Base-by-base conservation (phyloP, 2,888 invertebrate species). In the Rhingia campestris region DNA sequence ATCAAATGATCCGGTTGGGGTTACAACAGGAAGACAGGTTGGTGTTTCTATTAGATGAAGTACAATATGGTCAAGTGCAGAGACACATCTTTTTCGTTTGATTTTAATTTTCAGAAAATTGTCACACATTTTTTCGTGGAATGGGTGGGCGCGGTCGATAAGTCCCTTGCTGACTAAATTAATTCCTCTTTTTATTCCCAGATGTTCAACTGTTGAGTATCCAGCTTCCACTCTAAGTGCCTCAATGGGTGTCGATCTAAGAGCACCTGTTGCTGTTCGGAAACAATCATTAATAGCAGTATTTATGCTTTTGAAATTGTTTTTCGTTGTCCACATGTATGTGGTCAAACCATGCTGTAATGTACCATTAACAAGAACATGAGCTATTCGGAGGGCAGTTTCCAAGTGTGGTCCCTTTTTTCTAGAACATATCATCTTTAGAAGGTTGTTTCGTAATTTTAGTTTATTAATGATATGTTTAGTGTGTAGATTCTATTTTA, bases 271-370 rank as follows among this genome's bases (percentile, higher is more conserved):
- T 39, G 69, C 58, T 9, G 69, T 69, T 12, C 69, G 47, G n/a
- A 58, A 70, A 12, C 59, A 70, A 6, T 59, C 51, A 9, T 70
- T 70, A 33, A 70, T 59, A 7, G 59, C 32, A 2, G 70, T 33
- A 43, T 70, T 35, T 7, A 70, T 59, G 14, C 32, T 56, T 9
- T 39, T 10, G 0, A 4, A 9, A 5, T 33, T 66, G 9, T 14
- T 53, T 43, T 53, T 66, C 2, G 41, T 63, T 22, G 63, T 37
- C 63, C 47, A 63, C 45, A 59, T 47, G 35, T 22, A 47, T 1
- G 14, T 30, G 2, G 69, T 49, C 37, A 67, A 9, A 35, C 67
- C 54, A 33, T 67, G 67, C 47, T 67, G 67, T 7, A 67, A 45
- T 9, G 47, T 56, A 6, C 14, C 43, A 12, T 66, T 14, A 4